phyloP scores from a whole-genome alignment of 2,113 vertebrate genomes.

The Brienomyrus longianalis region DNA sequence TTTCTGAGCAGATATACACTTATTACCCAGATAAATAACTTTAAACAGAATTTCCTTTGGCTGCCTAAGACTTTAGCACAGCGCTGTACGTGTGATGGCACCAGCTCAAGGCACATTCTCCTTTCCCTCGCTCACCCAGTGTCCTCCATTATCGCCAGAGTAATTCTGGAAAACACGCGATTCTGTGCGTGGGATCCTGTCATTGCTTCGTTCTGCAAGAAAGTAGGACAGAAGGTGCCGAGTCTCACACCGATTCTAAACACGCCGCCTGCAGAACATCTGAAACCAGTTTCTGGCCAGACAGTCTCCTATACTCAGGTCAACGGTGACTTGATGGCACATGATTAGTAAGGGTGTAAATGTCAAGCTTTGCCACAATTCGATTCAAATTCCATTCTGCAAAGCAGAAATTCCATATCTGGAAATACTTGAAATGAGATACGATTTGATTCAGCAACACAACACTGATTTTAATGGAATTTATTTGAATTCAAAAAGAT shows the following conservation, averaged over 20 bases:
- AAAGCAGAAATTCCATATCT: not conserved
- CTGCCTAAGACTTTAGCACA: not conserved
- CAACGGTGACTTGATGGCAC: not conserved
- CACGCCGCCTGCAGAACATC: not conserved
- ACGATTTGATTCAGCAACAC: not conserved
- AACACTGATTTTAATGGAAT: not conserved
- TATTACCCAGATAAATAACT: not conserved
- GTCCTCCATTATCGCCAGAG: constrained; percentile 95
- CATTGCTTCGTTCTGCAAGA: constrained; percentile 94
- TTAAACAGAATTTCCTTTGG: not conserved
- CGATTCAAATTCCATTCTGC: not conserved
- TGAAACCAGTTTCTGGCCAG: not conserved
- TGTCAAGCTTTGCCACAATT: not conserved
- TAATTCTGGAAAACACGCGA: constrained; percentile 88
- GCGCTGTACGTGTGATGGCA: not conserved
- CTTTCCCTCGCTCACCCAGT: constrained; percentile 68
- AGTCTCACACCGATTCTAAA: not conserved
- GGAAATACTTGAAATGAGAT: not conserved
- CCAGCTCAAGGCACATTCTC: not conserved
- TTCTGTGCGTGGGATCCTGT: constrained; percentile 97
- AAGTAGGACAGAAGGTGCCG: constrained; percentile 17
- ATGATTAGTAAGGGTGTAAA: not conserved
- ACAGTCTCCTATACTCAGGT: not conserved
- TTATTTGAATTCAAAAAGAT: not conserved
- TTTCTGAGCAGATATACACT: not conserved